Percentiles rank a stretch among this genome's conserved stretches.
phyloP scores from a whole-genome alignment of 2,888 invertebrate genomes.

The Germaria angustata region DNA sequence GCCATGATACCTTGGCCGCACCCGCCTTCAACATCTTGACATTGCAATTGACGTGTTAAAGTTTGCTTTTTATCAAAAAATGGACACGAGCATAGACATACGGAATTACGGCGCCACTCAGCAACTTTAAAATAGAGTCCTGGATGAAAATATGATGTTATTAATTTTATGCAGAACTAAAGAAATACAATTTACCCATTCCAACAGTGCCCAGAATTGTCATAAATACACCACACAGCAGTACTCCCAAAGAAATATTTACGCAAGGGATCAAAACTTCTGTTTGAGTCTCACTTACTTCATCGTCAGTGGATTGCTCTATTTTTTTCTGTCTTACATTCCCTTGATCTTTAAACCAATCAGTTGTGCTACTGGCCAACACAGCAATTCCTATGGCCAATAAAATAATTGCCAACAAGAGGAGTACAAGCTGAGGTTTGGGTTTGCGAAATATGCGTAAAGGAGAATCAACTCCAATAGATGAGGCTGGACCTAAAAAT shows the following conservation, averaged over 20 bases:
- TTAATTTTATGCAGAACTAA: neutral
- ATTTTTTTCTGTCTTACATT: conserved; percentile 70
- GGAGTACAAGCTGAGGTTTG: conserved; percentile 72
- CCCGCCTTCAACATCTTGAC: conserved; percentile 70
- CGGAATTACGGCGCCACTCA: conserved; percentile 77
- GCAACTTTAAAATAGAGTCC: conserved; percentile 76
- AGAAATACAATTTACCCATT: conserved; percentile 80
- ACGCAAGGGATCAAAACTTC: conserved; percentile 68
- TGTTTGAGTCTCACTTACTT: conserved; percentile 46
- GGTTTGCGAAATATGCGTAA: conserved; percentile 74
- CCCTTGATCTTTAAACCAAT: conserved; percentile 81
- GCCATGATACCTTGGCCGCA: conserved; percentile 82
- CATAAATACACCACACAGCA: conserved; percentile 84
- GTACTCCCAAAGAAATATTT: conserved; percentile 81
- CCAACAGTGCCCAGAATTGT: conserved; percentile 83
- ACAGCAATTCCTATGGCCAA: conserved; percentile 81
- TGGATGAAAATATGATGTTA: conserved; percentile 65
- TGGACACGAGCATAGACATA: conserved; percentile 73
- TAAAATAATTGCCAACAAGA: conserved; percentile 74
- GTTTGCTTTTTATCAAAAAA: conserved; percentile 75
- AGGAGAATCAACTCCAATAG: conserved; percentile 70
- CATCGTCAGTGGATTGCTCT: conserved; percentile 28
- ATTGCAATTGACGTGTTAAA: conserved; percentile 75
- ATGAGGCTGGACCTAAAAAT: conserved; percentile 73
- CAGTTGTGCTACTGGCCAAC: conserved; percentile 84